A percentile compares a stretch with the other conserved stretches of the same genome.
These are phyloP conservation scores for Steatornis caripensis DNA, from an alignment of 2,113 vertebrate genomes.

Conservation along the genomic window DNA sequence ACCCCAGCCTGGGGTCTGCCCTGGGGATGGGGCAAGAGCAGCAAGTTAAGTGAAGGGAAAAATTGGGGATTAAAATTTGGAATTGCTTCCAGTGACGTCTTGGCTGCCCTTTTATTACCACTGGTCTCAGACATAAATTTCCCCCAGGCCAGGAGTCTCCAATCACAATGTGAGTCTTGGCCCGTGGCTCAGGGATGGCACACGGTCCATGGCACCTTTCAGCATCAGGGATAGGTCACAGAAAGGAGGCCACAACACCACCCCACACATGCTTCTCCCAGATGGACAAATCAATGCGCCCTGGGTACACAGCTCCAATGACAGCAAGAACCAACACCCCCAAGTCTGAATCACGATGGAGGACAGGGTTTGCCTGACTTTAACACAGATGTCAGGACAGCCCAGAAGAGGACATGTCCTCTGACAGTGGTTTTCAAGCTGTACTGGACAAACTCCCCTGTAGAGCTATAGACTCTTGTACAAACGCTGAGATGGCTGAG, in stretches of 20 bases:
- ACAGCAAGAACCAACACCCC: neutral
- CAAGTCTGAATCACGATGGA: neutral
- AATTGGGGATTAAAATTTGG: neutral
- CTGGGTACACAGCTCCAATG: neutral
- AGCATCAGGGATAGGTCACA: neutral
- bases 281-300: neutral
- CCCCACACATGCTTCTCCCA: neutral
- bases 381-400: neutral
- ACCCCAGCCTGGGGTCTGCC: neutral
- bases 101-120: neutral
- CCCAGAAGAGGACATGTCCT: neutral
- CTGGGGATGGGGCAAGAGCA: neutral
- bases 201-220: accelerated
- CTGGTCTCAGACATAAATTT: neutral
- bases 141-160: neutral
- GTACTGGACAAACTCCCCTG: neutral
- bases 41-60: neutral
- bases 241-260: neutral
- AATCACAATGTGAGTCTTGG: accelerated
- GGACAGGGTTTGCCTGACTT: neutral
- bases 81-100: neutral
- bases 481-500: neutral
- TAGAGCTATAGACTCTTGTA: neutral
- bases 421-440: neutral
- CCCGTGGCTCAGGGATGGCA: neutral